These are phyloP conservation scores for Leptinotarsa lineolata DNA, from an alignment of 1,140 invertebrate genomes.

Conservation along the genomic window DNA sequence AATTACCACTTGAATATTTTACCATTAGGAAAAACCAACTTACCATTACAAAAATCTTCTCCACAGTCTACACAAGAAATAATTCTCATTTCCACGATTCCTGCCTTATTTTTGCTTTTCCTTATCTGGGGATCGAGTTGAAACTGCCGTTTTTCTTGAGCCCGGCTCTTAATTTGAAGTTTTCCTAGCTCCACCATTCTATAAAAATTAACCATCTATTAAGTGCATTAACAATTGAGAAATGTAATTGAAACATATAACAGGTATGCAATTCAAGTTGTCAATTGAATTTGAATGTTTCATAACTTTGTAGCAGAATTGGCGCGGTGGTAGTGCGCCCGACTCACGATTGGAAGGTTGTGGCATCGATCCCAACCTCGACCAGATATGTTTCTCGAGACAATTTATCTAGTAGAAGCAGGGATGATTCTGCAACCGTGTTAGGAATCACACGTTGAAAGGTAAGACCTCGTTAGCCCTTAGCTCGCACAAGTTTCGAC, in stretches of 20 bases:
- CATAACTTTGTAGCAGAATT: too few relatives aligned
- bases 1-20: not conserved
- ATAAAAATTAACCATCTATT: conserved; percentile 27
- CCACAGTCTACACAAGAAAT: conserved; percentile 78
- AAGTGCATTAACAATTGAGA: not conserved
- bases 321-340: too few relatives aligned
- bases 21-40: conserved; percentile 31
- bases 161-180: conserved; percentile 70
- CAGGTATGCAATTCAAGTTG: too few relatives aligned
- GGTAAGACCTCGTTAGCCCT: too few relatives aligned
- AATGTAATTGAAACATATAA: not conserved
- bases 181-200: conserved; percentile 81
- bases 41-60: conserved; percentile 82
- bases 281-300: too few relatives aligned
- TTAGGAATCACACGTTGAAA: too few relatives aligned
- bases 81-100: conserved; percentile 75
- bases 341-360: too few relatives aligned
- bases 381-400: too few relatives aligned
- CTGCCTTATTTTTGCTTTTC: conserved; percentile 77
- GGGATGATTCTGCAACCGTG: too few relatives aligned
- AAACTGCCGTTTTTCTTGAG: conserved; percentile 67
- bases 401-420: too few relatives aligned
- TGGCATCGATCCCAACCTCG: too few relatives aligned
- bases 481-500: too few relatives aligned
- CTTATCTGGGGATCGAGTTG: conserved; percentile 66